Percentiles rank a stretch among this genome's conserved stretches.
phyloP scores from a whole-genome alignment of 1,140 invertebrate species.

The Capitella teleta region DNA sequence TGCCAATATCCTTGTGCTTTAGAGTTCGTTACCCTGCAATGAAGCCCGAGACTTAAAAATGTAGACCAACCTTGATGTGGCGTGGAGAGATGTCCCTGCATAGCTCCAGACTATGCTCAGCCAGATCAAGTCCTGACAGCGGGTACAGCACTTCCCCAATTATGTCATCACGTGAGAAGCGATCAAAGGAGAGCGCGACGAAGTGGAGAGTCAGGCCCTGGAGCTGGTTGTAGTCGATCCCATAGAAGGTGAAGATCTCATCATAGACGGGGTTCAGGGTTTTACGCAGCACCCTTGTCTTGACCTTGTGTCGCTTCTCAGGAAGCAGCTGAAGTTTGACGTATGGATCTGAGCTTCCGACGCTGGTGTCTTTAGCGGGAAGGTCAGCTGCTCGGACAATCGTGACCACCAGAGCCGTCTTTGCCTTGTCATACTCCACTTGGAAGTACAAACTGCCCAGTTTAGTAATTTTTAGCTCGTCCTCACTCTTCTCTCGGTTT shows the following conservation, averaged over 20 bases:
- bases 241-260: constrained; percentile 75
- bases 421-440: constrained; percentile 67
- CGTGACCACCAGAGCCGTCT: constrained; percentile 78
- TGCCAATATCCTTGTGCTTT: no score
- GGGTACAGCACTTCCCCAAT: constrained; percentile 58
- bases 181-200: constrained; percentile 79
- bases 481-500: constrained; percentile 16
- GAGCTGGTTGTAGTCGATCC: constrained; percentile 58
- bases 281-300: constrained; percentile 70
- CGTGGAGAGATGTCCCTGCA: constrained; percentile 32
- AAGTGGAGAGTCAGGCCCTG: constrained; percentile 60
- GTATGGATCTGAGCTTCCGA: constrained; percentile 74
- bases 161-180: constrained; percentile 77
- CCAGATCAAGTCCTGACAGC: constrained; percentile 45
- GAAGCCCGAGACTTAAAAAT: no score
- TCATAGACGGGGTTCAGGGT: constrained; percentile 78
- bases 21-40: no score
- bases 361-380: constrained; percentile 21
- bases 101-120: constrained; percentile 19
- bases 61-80: constrained; percentile 29
- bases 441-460: constrained; percentile 69
- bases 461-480: constrained; percentile 19
- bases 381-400: constrained; percentile 52
- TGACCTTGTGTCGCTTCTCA: constrained; percentile 75
- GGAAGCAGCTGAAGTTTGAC: constrained; percentile 75